Evolutionary conservation across 2,888 invertebrate genomes (phyloP), one percentile per base, ranked within the genome.

Genomic region (Ophioninae sp.): DNA sequence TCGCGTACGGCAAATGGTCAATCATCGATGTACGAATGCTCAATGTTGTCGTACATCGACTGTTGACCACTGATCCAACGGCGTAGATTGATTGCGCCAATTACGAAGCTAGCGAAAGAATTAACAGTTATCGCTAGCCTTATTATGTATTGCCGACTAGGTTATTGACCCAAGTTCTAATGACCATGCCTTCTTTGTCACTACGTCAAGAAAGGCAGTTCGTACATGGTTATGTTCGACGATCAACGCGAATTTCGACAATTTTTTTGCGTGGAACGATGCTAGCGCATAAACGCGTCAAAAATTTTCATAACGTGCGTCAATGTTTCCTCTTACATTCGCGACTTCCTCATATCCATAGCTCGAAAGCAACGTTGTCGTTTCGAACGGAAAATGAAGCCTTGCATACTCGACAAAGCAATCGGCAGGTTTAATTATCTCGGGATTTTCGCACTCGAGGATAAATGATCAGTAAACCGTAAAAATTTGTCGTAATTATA

Each of bases 121-220:
- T 50, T 20, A 57, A 1, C 39, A 72, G 57, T 72, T 72, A 72
- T 72, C 70, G 20, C 13, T 20, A 39, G n/a, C 8, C 21, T 7
- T 70, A 13, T 70, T 10, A 76, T 65, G 59, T 70, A 81, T 50
- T 65, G 70, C 62, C 59, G 37, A 76, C 59, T 59, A 1, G 76
- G 75, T 30, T 65, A 44, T 81, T 81, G 76, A 81, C 81, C 64
- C 78, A 37, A 78, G 70, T 72, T 70, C 59, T 70, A 65, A 56
- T 65, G 70, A 76, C 76, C n/a, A n/a, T 62, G 10, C 69, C 44
- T 62, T 70, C 69, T 68, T 30, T n/a, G 8, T 39, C 50, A 13
- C 50, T 17, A 17, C 50, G 44, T 13, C 44, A 10, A 44, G 44
- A 44, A 44, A 44, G 8, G 10, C 44, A 44, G 30, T 0, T 8